Percentiles rank a stretch among this genome's conserved stretches.
Evolutionary conservation across 2,888 invertebrate genomes (phyloP).

Genomic region (Bugula neritina): DNA sequence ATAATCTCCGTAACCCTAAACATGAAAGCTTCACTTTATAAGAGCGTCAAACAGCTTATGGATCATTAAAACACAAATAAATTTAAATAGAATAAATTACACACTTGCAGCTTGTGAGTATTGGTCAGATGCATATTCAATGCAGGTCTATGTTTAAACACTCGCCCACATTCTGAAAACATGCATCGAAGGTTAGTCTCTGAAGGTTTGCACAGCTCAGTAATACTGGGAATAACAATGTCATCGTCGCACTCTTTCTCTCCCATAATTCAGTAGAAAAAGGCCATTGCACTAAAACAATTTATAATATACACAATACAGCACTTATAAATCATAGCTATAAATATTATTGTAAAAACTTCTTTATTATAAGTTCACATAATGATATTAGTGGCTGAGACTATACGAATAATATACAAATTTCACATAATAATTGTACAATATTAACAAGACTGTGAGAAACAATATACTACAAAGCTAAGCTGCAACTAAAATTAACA

Average conservation of each 20-base stretch:
- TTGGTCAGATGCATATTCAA: constrained; percentile 21
- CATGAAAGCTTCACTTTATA: neutral
- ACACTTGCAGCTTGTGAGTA: constrained; percentile 7
- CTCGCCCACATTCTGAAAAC: neutral
- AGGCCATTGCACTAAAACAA: too few species aligned
- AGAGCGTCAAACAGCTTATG: too few species aligned
- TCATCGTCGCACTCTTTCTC: neutral
- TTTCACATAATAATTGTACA: too few species aligned
- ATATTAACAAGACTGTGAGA: too few species aligned
- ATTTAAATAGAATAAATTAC: too few species aligned
- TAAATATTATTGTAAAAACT: neutral
- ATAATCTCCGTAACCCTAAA: constrained; percentile 2
- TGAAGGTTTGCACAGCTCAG: neutral
- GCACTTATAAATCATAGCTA: neutral
- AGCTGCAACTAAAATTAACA: too few species aligned
- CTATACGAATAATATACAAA: too few species aligned
- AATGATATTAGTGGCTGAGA: neutral
- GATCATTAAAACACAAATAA: too few species aligned
- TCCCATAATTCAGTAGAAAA: neutral
- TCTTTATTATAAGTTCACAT: neutral
- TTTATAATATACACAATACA: too few species aligned
- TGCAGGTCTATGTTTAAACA: constrained; percentile 19
- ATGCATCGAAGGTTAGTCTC: neutral
- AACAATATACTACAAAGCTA: too few species aligned
- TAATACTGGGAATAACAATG: neutral